These are phyloP conservation scores for Charadrius vociferus DNA, from an alignment of 2,113 vertebrate genomes.

Conservation along the genomic window DNA sequence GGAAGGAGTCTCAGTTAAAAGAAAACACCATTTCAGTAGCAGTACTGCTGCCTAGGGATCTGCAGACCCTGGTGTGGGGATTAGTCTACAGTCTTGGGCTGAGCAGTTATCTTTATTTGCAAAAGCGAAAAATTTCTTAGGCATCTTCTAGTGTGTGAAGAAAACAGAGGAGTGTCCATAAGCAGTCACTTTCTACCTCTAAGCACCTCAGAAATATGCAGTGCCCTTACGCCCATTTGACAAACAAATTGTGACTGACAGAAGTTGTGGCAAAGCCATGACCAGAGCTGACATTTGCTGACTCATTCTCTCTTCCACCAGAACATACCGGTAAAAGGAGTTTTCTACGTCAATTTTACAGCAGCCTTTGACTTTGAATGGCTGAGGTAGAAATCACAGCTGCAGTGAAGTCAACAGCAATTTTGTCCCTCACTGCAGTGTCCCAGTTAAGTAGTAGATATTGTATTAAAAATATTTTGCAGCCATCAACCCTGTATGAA, in stretches of 20 bases:
- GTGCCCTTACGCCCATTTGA: background rate
- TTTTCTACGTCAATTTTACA: background rate
- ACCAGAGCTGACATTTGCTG: background rate
- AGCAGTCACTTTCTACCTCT: background rate
- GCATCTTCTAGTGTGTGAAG: fast-evolving
- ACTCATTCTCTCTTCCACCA: background rate
- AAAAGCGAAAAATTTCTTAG: background rate
- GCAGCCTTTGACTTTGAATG: background rate
- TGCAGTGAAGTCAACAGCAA: slow-evolving; percentile 17
- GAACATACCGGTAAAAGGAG: background rate
- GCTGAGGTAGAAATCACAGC: background rate
- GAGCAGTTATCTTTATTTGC: background rate
- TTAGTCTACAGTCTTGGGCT: background rate
- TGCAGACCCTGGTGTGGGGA: background rate
- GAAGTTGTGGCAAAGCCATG: background rate
- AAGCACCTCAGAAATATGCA: background rate
- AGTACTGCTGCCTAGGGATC: background rate
- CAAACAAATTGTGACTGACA: background rate
- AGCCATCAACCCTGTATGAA: slow-evolving; percentile 1
- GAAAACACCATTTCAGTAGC: background rate
- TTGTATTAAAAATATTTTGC: slow-evolving; percentile 32
- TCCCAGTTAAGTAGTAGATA: slow-evolving; percentile 13
- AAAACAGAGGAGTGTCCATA: background rate
- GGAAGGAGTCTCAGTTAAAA: background rate
- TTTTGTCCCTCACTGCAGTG: background rate